Evolutionary conservation across 2,113 vertebrate genomes (phyloP).

Genomic region (Bujurquina vittata): DNA sequence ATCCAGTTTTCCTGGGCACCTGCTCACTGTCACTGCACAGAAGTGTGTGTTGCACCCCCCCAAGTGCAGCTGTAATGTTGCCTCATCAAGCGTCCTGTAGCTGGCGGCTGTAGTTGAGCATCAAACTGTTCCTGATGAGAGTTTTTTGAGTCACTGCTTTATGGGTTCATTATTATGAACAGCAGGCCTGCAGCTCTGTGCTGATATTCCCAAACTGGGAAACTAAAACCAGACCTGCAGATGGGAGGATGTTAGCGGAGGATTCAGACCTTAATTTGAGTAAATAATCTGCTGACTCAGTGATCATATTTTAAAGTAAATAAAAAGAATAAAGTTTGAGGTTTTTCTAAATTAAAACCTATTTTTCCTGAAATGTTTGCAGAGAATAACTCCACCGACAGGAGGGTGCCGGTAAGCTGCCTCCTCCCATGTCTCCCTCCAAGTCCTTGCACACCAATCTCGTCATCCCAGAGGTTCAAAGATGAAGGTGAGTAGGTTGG

Average conservation of each 20-base stretch:
- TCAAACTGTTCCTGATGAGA: not conserved
- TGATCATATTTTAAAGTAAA: not conserved
- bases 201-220: not conserved
- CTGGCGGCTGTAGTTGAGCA: not conserved
- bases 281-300: not conserved
- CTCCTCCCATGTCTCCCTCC: conserved; percentile 20
- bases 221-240: not conserved
- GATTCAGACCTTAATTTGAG: not conserved
- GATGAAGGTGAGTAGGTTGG: conserved; percentile 66
- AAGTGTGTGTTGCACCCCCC: not conserved
- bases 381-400: conserved; percentile 37
- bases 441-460: conserved; percentile 47
- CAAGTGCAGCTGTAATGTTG: not conserved
- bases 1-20: not conserved
- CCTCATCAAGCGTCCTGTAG: not conserved
- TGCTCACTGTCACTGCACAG: not conserved
- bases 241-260: fast-evolving
- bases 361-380: conserved; percentile 14
- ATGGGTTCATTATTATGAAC: not conserved
- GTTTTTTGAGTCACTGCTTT: too few relatives aligned
- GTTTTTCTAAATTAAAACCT: not conserved
- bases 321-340: conserved; percentile 12
- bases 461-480: conserved; percentile 62
- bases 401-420: conserved; percentile 11
- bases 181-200: not conserved